A percentile compares a stretch with the other conserved stretches of the same genome.
These are phyloP conservation scores for Centroberyx gerrardi DNA, from an alignment of 2,797 vertebrate genomes.

Conservation along the genomic window DNA sequence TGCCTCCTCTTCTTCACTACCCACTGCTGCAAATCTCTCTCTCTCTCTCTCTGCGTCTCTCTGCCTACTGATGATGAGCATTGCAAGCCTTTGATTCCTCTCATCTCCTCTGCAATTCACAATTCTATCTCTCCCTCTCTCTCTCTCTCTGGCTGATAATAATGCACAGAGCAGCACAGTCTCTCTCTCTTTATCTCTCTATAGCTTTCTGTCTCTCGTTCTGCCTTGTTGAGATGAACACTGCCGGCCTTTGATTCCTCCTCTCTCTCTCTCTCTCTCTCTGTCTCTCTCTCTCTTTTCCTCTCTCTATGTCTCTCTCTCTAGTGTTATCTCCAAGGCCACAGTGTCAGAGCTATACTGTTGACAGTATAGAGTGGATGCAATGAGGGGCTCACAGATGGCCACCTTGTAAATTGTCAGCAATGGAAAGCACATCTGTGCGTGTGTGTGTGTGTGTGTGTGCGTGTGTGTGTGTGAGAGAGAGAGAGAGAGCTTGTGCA, in stretches of 20 bases:
- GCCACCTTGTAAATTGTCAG: slow-evolving; percentile 38
- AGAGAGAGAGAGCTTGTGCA: background rate
- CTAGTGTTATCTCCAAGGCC: background rate
- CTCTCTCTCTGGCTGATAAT: slow-evolving; percentile 13
- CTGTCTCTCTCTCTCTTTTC: background rate
- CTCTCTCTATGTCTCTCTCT: background rate
- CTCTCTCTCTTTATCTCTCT: background rate
- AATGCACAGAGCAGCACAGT: background rate
- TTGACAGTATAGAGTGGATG: slow-evolving; percentile 15
- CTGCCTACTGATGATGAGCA: slow-evolving; percentile 20
- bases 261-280: background rate
- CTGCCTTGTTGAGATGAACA: no score
- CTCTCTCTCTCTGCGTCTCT: background rate
- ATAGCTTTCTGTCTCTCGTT: background rate
- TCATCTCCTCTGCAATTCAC: slow-evolving; percentile 26
- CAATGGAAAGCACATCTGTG: slow-evolving; percentile 30
- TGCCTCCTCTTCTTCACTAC: slow-evolving; percentile 39
- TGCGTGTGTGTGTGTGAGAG: slow-evolving; percentile 11
- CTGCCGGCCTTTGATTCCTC: no score
- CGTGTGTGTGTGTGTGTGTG: slow-evolving; percentile 20
- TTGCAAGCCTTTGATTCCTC: slow-evolving; percentile 30
- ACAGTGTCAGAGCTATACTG: slow-evolving; percentile 1
- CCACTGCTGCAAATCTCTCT: slow-evolving; percentile 29
- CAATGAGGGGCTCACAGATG: slow-evolving; percentile 45
- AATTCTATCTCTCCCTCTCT: background rate